phyloP scores from a whole-genome alignment of 2,113 vertebrate species.

The Proteles cristata region DNA sequence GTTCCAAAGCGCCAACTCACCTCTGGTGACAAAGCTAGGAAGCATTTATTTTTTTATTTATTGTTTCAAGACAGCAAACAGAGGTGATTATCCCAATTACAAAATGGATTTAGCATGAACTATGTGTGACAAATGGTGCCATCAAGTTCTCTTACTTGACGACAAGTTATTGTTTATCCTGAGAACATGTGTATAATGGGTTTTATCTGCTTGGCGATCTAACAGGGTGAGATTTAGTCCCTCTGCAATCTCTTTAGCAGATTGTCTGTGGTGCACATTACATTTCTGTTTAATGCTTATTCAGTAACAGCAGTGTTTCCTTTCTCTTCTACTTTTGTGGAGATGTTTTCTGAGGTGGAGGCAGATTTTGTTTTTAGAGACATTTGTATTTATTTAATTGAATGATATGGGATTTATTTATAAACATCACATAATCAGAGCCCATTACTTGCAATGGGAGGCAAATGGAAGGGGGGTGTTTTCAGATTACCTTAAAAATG shows the following conservation, averaged over 20 bases:
- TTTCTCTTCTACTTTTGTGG: neutral
- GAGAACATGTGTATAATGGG: neutral
- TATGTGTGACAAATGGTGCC: rapidly evolving
- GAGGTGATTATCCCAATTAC: neutral
- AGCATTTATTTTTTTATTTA: neutral
- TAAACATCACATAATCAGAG: neutral
- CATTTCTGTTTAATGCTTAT: neutral
- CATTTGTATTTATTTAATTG: neutral
- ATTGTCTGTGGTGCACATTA: neutral
- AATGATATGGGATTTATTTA: neutral
- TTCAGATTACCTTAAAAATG: neutral
- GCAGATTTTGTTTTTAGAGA: neutral
- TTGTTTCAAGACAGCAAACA: neutral
- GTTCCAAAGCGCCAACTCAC: rapidly evolving
- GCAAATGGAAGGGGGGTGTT: neutral
- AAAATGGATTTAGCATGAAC: neutral
- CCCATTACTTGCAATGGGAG: neutral
- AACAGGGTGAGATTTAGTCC: neutral
- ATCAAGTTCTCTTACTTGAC: neutral
- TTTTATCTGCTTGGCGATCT: neutral
- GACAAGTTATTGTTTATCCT: neutral
- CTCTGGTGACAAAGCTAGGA: neutral
- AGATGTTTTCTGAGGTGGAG: neutral
- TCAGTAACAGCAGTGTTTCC: neutral
- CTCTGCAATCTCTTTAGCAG: neutral